Percentiles rank a stretch among this genome's conserved stretches.
Conservation (phyloP, 1,140 invertebrate genomes). For the Lepidostoma basale region DNA sequence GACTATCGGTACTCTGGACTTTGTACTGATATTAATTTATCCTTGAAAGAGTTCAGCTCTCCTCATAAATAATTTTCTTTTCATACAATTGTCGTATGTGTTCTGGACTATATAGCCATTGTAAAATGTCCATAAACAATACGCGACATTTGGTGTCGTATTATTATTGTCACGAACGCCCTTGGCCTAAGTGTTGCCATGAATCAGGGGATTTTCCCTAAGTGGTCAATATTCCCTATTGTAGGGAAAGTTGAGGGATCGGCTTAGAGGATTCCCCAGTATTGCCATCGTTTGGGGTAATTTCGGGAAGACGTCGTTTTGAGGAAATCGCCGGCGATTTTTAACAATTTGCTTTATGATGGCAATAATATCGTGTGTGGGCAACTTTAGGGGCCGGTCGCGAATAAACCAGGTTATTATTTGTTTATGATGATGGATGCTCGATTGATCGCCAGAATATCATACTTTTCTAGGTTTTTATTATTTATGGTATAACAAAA, state of each 20-base stretch:
- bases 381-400: not conserved
- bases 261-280: constrained; percentile 13
- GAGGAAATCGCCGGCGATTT: not conserved
- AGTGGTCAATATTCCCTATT: constrained; percentile 43
- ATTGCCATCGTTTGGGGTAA: constrained; percentile 22
- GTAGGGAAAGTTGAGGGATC: constrained; percentile 12
- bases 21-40: too few relatives aligned
- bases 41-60: too few relatives aligned
- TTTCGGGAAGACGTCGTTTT: not conserved
- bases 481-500: too few relatives aligned
- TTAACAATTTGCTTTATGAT: constrained; percentile 8
- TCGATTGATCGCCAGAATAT: too few relatives aligned
- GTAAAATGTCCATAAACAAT: constrained; percentile 28
- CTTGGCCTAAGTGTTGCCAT: constrained; percentile 28
- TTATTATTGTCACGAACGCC: constrained; percentile 24
- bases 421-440: too few relatives aligned
- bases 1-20: too few relatives aligned
- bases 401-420: not conserved
- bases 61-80: too few relatives aligned
- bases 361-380: too few relatives aligned
- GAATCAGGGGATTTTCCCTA: constrained; percentile 42
- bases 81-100: too few relatives aligned
- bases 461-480: too few relatives aligned
- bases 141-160: not conserved
- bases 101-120: too few relatives aligned